Evolutionary conservation across 2,797 vertebrate genomes (phyloP).

Genomic region (Halcyon badia): DNA sequence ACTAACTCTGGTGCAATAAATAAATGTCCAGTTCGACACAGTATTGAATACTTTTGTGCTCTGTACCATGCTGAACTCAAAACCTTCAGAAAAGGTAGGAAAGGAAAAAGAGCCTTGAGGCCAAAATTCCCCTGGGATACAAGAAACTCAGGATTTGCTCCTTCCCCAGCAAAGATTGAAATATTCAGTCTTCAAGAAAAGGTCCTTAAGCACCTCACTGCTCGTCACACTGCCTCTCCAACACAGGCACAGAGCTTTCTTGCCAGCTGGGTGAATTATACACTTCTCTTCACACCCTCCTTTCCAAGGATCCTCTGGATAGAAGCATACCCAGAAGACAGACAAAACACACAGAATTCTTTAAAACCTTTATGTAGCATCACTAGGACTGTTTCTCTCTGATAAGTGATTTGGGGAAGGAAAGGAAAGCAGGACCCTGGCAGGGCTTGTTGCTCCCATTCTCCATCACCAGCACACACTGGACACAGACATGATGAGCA

Average conservation of each 20-base stretch:
- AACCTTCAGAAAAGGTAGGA: background rate
- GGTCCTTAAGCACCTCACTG: background rate
- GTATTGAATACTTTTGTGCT: background rate
- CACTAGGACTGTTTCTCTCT: background rate
- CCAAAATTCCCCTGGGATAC: background rate
- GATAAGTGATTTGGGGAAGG: background rate
- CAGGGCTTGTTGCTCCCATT: background rate
- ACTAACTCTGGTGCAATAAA: background rate
- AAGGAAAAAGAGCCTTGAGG: background rate
- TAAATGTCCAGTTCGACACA: slow-evolving; percentile 5
- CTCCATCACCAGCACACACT: background rate
- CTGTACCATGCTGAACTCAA: background rate
- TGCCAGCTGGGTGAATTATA: background rate
- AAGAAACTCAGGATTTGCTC: background rate
- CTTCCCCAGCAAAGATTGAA: background rate
- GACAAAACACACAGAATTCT: background rate
- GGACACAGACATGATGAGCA: fast-evolving
- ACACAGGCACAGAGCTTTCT: background rate
- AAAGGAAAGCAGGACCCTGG: background rate
- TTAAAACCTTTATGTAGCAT: background rate
- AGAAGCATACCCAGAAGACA: background rate
- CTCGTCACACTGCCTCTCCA: background rate
- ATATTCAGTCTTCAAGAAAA: background rate
- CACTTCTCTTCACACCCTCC: background rate
- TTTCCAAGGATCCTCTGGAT: background rate